These are phyloP conservation scores for Microctonus aethiopoides DNA, from an alignment of 2,888 invertebrate species.

Conservation along the genomic window DNA sequence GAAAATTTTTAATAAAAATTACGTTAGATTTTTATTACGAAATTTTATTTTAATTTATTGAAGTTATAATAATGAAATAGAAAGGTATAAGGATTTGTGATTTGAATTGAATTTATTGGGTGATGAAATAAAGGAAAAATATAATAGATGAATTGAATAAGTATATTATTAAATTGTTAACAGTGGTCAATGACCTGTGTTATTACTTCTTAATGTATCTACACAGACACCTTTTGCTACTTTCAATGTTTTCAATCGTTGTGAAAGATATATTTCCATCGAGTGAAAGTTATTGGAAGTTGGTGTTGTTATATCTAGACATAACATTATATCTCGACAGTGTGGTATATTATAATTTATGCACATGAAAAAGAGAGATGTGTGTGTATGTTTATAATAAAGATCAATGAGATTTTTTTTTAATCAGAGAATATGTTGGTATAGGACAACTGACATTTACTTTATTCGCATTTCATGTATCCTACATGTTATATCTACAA, in stretches of 20 bases:
- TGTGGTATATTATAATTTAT: background rate
- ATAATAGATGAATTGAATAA: too few relatives aligned
- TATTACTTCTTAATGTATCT: constrained; percentile 18
- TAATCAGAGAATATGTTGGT: background rate
- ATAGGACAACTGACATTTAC: constrained; percentile 15
- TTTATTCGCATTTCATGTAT: constrained; percentile 7
- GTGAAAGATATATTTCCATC: constrained; percentile 33
- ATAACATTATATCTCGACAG: background rate
- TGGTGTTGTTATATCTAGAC: constrained; percentile 14
- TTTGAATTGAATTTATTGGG: background rate
- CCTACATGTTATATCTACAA: background rate
- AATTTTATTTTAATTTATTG: too few relatives aligned
- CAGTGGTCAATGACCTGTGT: constrained; percentile 47
- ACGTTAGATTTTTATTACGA: too few relatives aligned
- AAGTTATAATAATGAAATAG: too few relatives aligned
- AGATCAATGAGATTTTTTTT: background rate
- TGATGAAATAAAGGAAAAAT: background rate
- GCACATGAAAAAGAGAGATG: constrained; percentile 1
- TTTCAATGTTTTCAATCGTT: constrained; percentile 27
- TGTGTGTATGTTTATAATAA: background rate
- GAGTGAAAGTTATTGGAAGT: constrained; percentile 42
- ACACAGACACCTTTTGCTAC: constrained; percentile 14
- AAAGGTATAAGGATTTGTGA: too few relatives aligned
- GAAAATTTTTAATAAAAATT: too few relatives aligned
- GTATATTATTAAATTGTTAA: too few relatives aligned